Percentiles rank a stretch among this genome's conserved stretches.
phyloP scores from a whole-genome alignment of 2,113 vertebrate species.

The Diadophis punctatus region DNA sequence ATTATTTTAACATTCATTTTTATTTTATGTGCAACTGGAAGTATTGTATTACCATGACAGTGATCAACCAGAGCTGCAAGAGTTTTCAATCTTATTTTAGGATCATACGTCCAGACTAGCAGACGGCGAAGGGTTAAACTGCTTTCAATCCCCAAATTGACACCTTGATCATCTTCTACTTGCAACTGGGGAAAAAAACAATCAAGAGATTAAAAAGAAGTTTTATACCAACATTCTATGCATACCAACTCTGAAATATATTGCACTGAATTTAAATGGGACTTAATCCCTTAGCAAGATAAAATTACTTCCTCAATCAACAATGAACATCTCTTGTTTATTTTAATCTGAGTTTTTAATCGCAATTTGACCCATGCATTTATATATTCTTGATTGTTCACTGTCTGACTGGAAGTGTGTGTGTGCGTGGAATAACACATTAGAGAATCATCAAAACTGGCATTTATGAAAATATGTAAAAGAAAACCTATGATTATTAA shows the following conservation, averaged over 20 bases:
- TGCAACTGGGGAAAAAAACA: slow-evolving; percentile 75
- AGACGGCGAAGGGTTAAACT: slow-evolving; percentile 88
- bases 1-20: background rate
- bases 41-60: slow-evolving; percentile 83
- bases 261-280: background rate
- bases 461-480: slow-evolving; percentile 6
- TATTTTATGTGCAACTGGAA: background rate
- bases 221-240: background rate
- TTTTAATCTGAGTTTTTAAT: background rate
- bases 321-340: background rate
- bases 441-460: background rate
- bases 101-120: slow-evolving; percentile 96
- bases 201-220: background rate
- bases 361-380: background rate
- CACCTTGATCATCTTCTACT: slow-evolving; percentile 93
- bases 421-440: background rate
- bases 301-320: background rate
- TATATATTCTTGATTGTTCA: background rate
- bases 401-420: background rate
- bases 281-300: background rate
- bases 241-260: background rate
- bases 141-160: slow-evolving; percentile 82
- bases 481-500: background rate
- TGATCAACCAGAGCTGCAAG: slow-evolving; percentile 96
- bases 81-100: slow-evolving; percentile 91